phyloP scores from a whole-genome alignment of 2,888 invertebrate species.

The Tuta absoluta region DNA sequence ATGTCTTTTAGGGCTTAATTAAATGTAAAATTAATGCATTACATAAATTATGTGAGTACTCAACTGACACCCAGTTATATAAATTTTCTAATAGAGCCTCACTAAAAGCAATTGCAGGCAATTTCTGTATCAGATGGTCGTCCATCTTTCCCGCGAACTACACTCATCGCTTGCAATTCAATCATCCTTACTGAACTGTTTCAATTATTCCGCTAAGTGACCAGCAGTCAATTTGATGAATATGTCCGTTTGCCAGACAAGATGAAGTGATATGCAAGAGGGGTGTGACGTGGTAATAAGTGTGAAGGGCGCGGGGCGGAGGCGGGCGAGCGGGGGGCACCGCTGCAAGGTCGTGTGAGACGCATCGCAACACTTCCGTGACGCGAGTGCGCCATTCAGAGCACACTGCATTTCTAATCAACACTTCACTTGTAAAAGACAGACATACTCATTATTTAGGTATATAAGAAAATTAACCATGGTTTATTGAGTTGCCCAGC shows the following conservation, averaged over 20 bases:
- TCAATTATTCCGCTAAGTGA: neutral
- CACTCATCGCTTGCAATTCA: slow-evolving; percentile 16
- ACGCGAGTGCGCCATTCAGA: slow-evolving; percentile 25
- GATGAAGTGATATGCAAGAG: slow-evolving; percentile 23
- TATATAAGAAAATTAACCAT: too few relatives aligned
- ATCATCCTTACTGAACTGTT: neutral
- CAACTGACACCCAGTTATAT: too few relatives aligned
- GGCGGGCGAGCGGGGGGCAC: slow-evolving; percentile 19
- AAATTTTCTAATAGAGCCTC: neutral
- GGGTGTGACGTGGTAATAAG: slow-evolving; percentile 23
- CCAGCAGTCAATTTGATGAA: slow-evolving; percentile 5
- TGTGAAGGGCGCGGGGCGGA: slow-evolving; percentile 20
- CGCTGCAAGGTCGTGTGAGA: slow-evolving; percentile 42
- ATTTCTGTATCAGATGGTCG: neutral
- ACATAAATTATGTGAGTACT: too few relatives aligned
- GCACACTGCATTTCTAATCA: too few relatives aligned
- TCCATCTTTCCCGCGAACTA: neutral
- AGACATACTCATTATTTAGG: too few relatives aligned
- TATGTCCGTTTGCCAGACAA: neutral
- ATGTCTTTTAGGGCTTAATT: too few relatives aligned
- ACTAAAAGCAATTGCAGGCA: neutral
- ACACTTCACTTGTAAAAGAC: too few relatives aligned
- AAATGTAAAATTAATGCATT: too few relatives aligned
- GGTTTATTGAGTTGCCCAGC: too few relatives aligned
- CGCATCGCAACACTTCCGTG: slow-evolving; percentile 29